Percentiles rank a stretch among this genome's conserved stretches.
Conservation (phyloP, 2,888 invertebrate genomes). For the Cataglyphis albicans region DNA sequence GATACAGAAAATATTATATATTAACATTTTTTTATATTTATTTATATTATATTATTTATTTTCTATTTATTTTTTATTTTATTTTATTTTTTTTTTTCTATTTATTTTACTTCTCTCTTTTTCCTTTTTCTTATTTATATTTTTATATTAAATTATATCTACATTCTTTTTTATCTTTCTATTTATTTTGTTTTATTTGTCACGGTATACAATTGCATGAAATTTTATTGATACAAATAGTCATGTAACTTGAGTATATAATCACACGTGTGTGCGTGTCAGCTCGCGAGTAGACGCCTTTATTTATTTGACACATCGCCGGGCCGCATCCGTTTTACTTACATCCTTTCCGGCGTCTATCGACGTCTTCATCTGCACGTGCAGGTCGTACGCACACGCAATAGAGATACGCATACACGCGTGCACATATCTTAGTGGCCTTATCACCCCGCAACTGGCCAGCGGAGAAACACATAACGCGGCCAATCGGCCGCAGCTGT, state of each 20-base stretch:
- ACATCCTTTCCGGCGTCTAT: conserved; percentile 1
- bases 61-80: background rate
- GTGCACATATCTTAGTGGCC: background rate
- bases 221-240: background rate
- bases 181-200: background rate
- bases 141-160: background rate
- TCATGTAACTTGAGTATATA: background rate
- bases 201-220: background rate
- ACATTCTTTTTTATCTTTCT: background rate
- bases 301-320: conserved; percentile 6
- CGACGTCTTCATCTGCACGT: conserved; percentile 1
- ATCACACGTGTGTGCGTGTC: background rate
- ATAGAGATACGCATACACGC: background rate
- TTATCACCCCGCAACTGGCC: conserved; percentile 54
- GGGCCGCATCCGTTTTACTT: conserved; percentile 16
- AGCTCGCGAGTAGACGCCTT: background rate
- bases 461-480: conserved; percentile 60
- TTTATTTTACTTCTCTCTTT: background rate
- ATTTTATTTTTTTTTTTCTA: background rate
- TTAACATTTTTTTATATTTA: background rate
- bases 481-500: conserved; percentile 60
- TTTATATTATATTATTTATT: background rate
- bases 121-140: background rate
- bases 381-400: background rate
- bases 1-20: background rate